These are phyloP conservation scores for Tragelaphus buxtoni DNA, from an alignment of 2,113 vertebrate genomes.

Conservation along the genomic window DNA sequence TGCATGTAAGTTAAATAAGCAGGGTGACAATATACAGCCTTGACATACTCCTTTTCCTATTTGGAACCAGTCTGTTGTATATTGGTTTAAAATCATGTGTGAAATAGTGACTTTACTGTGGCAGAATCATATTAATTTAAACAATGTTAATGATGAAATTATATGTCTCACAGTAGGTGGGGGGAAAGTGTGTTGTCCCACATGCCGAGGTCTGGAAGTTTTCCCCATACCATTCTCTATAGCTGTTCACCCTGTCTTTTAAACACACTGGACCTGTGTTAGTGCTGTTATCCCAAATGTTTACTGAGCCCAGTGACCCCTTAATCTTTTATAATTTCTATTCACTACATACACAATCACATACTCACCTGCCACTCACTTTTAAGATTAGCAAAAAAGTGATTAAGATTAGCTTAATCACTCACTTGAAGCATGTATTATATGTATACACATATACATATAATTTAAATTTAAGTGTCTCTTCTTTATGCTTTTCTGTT, in stretches of 20 bases:
- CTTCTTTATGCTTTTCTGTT: constrained; percentile 13
- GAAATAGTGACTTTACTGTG: not conserved
- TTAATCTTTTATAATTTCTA: not conserved
- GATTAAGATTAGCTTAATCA: not conserved
- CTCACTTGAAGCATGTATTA: not conserved
- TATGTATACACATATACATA: not conserved
- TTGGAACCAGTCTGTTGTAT: too few relatives aligned
- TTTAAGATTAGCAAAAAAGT: not conserved
- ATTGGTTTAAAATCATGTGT: not conserved
- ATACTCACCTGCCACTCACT: not conserved
- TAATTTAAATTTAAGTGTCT: not conserved
- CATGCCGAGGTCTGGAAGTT: not conserved
- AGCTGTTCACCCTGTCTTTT: not conserved
- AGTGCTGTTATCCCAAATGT: not conserved
- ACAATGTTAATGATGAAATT: not conserved
- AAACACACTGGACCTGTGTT: not conserved
- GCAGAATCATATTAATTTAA: not conserved
- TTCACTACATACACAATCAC: not conserved
- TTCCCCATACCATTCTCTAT: rapidly evolving
- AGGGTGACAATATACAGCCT: too few relatives aligned
- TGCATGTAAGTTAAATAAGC: too few relatives aligned
- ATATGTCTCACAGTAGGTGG: not conserved
- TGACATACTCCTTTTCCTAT: too few relatives aligned
- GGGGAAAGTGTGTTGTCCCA: not conserved
- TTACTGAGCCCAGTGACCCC: not conserved